A percentile compares a stretch with the other conserved stretches of the same genome.
phyloP scores from a whole-genome alignment of 2,113 vertebrate genomes.

The Mus pahari region DNA sequence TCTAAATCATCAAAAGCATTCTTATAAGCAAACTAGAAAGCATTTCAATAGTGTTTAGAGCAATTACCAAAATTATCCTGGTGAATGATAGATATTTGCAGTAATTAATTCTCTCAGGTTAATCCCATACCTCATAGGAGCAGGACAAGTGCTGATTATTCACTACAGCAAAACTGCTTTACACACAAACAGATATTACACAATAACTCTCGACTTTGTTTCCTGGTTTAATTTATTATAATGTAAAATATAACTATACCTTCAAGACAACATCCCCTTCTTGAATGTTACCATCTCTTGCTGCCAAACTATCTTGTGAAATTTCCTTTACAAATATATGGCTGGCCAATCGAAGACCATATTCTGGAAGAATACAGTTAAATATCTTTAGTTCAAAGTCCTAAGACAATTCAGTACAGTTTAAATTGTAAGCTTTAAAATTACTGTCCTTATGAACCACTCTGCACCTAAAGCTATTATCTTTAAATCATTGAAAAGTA shows the following conservation, averaged over 20 bases:
- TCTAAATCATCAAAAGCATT: neutral
- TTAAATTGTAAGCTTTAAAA: constrained; percentile 1
- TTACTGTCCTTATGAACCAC: neutral
- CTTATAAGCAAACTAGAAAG: neutral
- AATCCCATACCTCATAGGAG: neutral
- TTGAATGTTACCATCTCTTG: constrained; percentile 99
- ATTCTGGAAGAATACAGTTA: constrained; percentile 88
- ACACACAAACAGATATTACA: neutral
- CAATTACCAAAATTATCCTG: neutral
- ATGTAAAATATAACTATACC: constrained; percentile 85
- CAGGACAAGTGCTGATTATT: neutral
- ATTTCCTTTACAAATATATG: constrained; percentile 99
- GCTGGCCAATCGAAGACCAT: constrained; percentile 98
- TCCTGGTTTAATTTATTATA: neutral
- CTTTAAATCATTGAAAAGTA: neutral
- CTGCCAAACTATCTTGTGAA: constrained; percentile 98
- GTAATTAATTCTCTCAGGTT: neutral
- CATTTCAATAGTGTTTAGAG: neutral
- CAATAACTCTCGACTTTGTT: neutral
- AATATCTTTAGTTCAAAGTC: constrained; percentile 55
- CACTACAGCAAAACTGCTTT: neutral
- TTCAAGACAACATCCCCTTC: constrained; percentile 99
- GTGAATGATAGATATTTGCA: neutral
- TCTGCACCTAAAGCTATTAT: neutral
- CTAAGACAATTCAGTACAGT: neutral